Conservation (phyloP, 2,797 vertebrate species). For the Limosa lapponica region DNA sequence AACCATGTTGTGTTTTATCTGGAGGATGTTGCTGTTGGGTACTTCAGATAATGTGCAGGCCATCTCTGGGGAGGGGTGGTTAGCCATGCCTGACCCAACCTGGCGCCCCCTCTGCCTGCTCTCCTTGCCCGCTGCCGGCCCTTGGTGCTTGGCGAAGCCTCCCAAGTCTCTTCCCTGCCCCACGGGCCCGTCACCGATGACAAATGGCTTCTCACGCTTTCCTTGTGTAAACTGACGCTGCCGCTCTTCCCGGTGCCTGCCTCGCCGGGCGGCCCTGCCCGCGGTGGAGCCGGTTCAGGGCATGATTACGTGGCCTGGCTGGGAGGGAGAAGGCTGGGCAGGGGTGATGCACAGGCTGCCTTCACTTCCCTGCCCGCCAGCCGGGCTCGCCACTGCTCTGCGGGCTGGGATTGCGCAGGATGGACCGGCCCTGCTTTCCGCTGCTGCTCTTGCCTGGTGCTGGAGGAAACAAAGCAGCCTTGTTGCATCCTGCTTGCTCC, state of each 20-base stretch:
- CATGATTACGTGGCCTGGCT: not conserved
- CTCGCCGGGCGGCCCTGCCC: fast-evolving
- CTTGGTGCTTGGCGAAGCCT: not conserved
- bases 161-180: not conserved
- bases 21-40: not conserved
- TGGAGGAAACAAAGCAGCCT: fast-evolving
- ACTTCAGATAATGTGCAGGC: not conserved
- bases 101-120: not conserved
- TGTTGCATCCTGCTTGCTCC: not conserved
- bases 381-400: not conserved
- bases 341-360: not conserved
- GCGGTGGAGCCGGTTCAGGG: not conserved
- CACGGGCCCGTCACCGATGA: not conserved
- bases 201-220: constrained; percentile 23
- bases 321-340: not conserved
- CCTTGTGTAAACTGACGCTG: constrained; percentile 35
- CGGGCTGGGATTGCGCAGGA: not conserved
- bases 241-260: not conserved
- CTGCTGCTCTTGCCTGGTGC: not conserved
- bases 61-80: not conserved
- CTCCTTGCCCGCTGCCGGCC: not conserved
- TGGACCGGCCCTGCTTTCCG: not conserved
- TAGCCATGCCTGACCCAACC: not conserved
- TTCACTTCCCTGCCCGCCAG: not conserved
- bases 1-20: not conserved